phyloP scores from a whole-genome alignment of 2,888 invertebrate species.

The Apotomis capreana region DNA sequence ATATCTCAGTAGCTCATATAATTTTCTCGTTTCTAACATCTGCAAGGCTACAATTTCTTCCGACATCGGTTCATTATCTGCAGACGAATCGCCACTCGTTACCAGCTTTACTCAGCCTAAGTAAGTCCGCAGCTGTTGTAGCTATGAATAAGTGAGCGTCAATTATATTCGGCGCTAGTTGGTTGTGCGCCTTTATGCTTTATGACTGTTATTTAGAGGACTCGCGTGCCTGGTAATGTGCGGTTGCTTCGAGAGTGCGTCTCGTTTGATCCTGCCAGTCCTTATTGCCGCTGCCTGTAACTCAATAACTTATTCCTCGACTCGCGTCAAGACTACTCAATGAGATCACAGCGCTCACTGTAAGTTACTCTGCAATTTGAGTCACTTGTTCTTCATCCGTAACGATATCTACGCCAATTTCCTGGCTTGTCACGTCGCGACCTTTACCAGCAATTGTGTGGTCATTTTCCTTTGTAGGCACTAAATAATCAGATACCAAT shows the following conservation, averaged over 20 bases:
- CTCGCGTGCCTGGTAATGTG: constrained; percentile 34
- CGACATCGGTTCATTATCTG: constrained; percentile 29
- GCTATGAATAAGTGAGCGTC: constrained; percentile 39
- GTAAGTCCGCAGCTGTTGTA: constrained; percentile 30
- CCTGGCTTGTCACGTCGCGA: constrained; percentile 22
- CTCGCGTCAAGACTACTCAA: constrained; percentile 30
- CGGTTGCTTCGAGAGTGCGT: constrained; percentile 31
- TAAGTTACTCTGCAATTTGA: constrained; percentile 39
- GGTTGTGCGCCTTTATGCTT: constrained; percentile 36
- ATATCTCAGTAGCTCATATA: constrained; percentile 20
- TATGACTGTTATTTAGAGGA: constrained; percentile 35
- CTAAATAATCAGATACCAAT: constrained; percentile 23
- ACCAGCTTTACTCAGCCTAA: constrained; percentile 16
- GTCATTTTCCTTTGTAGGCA: constrained; percentile 21
- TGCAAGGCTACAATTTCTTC: constrained; percentile 24
- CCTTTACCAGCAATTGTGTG: constrained; percentile 31
- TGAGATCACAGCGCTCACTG: constrained; percentile 26
- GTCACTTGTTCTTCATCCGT: constrained; percentile 35
- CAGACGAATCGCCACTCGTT: constrained; percentile 26
- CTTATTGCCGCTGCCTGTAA: constrained; percentile 33
- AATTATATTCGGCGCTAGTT: constrained; percentile 39
- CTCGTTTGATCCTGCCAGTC: constrained; percentile 35
- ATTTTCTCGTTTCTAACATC: constrained; percentile 20
- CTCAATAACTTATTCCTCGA: constrained; percentile 36
- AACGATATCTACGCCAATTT: constrained; percentile 30